Evolutionary conservation across 2,113 vertebrate species (phyloP).

Genomic region (Thermophis baileyi): DNA sequence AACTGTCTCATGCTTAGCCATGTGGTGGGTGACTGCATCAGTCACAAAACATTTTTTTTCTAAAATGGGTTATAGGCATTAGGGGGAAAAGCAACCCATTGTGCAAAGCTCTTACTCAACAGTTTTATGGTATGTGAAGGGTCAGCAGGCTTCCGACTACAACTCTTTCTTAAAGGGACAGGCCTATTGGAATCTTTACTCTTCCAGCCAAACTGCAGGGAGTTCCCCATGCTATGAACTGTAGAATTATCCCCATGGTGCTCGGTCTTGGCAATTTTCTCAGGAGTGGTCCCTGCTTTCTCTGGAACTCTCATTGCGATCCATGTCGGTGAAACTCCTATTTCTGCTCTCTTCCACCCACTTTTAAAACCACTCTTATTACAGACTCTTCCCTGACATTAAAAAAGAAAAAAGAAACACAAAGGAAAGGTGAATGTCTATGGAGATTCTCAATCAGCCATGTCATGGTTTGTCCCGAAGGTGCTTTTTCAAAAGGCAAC

Average conservation of each 20-base stretch:
- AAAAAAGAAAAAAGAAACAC: neutral
- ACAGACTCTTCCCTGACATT: neutral
- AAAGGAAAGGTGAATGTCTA: neutral
- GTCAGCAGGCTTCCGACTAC: neutral
- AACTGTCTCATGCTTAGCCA: neutral
- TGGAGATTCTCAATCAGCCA: neutral
- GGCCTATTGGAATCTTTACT: neutral
- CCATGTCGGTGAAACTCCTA: neutral
- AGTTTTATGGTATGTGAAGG: neutral
- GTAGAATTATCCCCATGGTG: neutral
- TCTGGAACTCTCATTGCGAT: neutral
- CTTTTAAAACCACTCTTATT: neutral
- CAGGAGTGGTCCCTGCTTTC: neutral
- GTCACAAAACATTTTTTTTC: neutral
- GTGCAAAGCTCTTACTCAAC: slow-evolving; percentile 3
- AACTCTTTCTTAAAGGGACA: neutral
- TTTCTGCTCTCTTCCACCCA: neutral
- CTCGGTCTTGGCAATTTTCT: neutral
- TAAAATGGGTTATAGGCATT: neutral
- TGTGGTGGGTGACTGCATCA: neutral
- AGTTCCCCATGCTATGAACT: neutral
- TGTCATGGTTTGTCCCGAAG: neutral
- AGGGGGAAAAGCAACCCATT: neutral
- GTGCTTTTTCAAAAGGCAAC: neutral
- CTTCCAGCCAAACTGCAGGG: neutral